phyloP scores from a whole-genome alignment of 2,113 vertebrate genomes.

The Catagonus wagneri region DNA sequence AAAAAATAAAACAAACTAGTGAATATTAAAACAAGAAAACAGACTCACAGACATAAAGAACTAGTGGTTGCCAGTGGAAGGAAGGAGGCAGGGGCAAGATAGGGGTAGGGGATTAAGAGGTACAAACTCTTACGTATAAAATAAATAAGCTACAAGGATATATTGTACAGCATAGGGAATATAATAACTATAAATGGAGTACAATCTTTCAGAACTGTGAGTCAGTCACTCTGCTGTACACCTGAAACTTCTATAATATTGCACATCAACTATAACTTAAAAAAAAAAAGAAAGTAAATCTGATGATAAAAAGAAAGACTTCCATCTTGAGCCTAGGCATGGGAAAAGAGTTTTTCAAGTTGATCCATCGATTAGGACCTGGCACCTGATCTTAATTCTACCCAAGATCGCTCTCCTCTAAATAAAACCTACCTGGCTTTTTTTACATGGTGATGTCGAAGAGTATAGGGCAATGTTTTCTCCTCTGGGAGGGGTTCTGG shows the following conservation, averaged over 20 bases:
- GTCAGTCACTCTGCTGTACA: background rate
- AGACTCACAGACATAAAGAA: background rate
- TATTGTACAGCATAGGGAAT: background rate
- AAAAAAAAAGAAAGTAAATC: background rate
- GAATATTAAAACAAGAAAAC: background rate
- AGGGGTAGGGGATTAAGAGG: background rate
- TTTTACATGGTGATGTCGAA: background rate
- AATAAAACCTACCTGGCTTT: no score
- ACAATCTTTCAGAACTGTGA: background rate
- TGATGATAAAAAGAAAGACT: accelerated
- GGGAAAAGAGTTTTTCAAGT: background rate
- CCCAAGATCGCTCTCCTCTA: background rate
- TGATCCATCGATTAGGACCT: background rate
- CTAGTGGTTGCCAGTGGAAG: background rate
- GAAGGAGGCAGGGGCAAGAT: background rate
- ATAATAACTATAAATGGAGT: background rate
- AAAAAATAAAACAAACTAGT: background rate
- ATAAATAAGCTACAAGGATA: background rate
- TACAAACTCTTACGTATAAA: background rate
- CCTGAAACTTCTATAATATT: background rate
- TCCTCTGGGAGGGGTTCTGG: background rate
- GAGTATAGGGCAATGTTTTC: background rate
- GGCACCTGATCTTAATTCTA: background rate
- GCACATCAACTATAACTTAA: background rate
- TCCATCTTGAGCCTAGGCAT: no score